phyloP scores from a whole-genome alignment of 2,797 vertebrate species.

The Leucoraja ocellata region DNA sequence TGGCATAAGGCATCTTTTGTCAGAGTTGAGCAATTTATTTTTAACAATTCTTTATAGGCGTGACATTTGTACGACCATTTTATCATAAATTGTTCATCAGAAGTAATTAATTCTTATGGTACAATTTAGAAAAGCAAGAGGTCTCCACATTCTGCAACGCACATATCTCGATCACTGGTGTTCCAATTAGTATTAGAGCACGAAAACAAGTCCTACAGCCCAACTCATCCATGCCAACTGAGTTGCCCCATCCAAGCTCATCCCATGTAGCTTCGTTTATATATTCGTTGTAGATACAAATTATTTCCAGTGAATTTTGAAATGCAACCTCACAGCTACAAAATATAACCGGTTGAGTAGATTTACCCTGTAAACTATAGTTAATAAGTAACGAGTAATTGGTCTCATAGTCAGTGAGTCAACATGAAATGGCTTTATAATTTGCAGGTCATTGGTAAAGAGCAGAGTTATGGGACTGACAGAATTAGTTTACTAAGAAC shows the following conservation, averaged over 20 bases:
- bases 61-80: constrained; percentile 6
- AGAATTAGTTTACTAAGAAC: no score
- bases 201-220: no score
- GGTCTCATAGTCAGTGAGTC: no score
- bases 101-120: neutral
- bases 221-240: no score
- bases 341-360: neutral
- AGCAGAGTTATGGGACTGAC: no score
- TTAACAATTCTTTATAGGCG: neutral
- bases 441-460: no score
- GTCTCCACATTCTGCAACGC: neutral
- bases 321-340: neutral
- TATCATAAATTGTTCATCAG: constrained; percentile 20
- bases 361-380: neutral
- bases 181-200: no score
- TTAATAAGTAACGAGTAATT: no score
- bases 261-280: no score
- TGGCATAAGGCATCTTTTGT: neutral
- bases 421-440: no score
- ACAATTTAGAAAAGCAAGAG: neutral
- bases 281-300: neutral
- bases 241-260: no score
- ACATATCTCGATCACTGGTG: neutral
- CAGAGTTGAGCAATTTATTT: neutral
- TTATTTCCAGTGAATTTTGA: neutral